phyloP scores from a whole-genome alignment of 2,113 vertebrate species.

The Mus pahari region DNA sequence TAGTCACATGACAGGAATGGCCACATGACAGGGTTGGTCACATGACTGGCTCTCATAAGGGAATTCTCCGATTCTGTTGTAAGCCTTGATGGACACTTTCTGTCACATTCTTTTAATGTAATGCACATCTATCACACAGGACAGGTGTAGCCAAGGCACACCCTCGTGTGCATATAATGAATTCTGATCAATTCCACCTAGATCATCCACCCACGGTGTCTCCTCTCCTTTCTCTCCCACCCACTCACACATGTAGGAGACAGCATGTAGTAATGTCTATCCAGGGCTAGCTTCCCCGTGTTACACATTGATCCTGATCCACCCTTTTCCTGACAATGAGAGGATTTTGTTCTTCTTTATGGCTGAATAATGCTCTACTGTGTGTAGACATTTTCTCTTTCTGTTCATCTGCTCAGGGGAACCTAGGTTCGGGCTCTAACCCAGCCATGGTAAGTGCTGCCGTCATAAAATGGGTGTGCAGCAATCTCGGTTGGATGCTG shows the following conservation, averaged over 20 bases:
- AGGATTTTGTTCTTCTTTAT: not conserved
- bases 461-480: not conserved
- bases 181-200: not conserved
- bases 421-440: not conserved
- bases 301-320: not conserved
- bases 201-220: accelerated
- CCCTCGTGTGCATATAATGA: not conserved
- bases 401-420: too few species aligned
- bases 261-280: not conserved
- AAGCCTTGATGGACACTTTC: not conserved
- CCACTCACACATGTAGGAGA: not conserved
- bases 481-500: not conserved
- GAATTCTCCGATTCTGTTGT: not conserved
- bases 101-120: not conserved
- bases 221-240: too few species aligned
- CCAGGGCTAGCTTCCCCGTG: not conserved
- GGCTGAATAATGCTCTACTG: not conserved
- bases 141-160: not conserved
- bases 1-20: not conserved
- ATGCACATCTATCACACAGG: not conserved
- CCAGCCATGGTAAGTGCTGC: not conserved
- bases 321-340: not conserved
- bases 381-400: not conserved
- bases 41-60: not conserved
- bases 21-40: not conserved